A percentile compares a stretch with the other conserved stretches of the same genome.
These are phyloP conservation scores for Caerostris darwini DNA, from an alignment of 1,140 invertebrate genomes.

Conservation along the genomic window DNA sequence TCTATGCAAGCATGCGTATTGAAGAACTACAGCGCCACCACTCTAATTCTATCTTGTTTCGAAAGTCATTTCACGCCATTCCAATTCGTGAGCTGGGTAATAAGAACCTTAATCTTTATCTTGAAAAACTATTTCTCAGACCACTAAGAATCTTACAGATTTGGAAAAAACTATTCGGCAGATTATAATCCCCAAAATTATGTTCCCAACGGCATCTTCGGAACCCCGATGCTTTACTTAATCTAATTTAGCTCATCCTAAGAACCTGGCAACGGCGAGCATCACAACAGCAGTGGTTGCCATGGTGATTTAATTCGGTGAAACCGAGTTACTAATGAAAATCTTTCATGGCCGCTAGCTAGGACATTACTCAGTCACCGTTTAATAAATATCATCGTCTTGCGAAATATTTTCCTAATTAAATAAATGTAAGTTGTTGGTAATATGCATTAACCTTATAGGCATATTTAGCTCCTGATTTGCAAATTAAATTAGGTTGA, in stretches of 20 bases:
- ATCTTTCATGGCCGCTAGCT: not conserved
- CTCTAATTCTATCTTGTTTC: not conserved
- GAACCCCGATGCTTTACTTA: not conserved
- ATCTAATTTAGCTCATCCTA: conserved; percentile 17
- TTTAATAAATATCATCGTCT: not conserved
- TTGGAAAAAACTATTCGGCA: not conserved
- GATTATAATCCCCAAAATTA: not conserved
- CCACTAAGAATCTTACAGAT: not conserved
- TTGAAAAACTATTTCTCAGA: not conserved
- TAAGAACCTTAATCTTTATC: not conserved
- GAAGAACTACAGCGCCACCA: not conserved
- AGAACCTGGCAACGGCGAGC: not conserved
- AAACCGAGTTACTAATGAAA: not conserved
- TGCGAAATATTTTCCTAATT: not conserved
- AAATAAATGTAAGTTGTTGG: not conserved
- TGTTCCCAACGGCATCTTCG: not conserved
- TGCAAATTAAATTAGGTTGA: too few species aligned
- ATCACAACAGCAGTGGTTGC: conserved; percentile 28
- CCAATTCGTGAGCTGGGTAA: not conserved
- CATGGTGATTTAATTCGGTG: not conserved
- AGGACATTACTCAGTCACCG: too few species aligned
- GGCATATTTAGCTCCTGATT: too few species aligned
- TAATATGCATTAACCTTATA: too few species aligned
- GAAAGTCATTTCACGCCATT: not conserved
- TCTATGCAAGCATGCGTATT: conserved; percentile 4